Evolutionary conservation across 1,140 invertebrate genomes (phyloP).

Genomic region (Oryctes rhinoceros): DNA sequence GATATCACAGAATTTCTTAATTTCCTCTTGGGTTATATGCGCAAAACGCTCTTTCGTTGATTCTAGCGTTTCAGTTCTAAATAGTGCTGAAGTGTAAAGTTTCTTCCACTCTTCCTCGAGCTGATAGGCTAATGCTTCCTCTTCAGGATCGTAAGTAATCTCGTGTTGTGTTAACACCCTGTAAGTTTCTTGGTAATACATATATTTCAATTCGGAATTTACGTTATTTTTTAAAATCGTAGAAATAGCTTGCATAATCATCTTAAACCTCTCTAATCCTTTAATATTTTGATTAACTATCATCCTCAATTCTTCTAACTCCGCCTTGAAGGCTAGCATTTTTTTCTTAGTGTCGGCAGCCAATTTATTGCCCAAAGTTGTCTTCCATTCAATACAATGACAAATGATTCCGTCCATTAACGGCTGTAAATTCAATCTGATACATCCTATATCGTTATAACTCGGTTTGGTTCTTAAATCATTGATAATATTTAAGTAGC

Average conservation of each 20-base stretch:
- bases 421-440: slow-evolving; percentile 71
- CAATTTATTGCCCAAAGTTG: slow-evolving; percentile 70
- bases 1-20: slow-evolving; percentile 74
- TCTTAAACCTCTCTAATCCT: slow-evolving; percentile 82
- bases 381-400: slow-evolving; percentile 77
- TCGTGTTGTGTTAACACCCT: slow-evolving; percentile 56
- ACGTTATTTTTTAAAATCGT: slow-evolving; percentile 77
- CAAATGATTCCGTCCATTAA: slow-evolving; percentile 70
- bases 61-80: slow-evolving; percentile 72
- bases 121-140: slow-evolving; percentile 67
- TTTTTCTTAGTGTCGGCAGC: slow-evolving; percentile 66
- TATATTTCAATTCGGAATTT: slow-evolving; percentile 77
- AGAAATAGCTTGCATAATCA: slow-evolving; percentile 82
- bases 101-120: slow-evolving; percentile 74
- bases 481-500: slow-evolving; percentile 79
- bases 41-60: slow-evolving; percentile 82
- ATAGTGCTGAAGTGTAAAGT: slow-evolving; percentile 72
- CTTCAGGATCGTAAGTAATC: slow-evolving; percentile 61
- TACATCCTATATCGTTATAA: slow-evolving; percentile 70
- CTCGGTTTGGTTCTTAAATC: slow-evolving; percentile 70
- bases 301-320: slow-evolving; percentile 66
- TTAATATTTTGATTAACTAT: slow-evolving; percentile 76
- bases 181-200: slow-evolving; percentile 70
- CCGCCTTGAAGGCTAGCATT: slow-evolving; percentile 70
- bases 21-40: slow-evolving; percentile 75